Percentiles rank a stretch among this genome's conserved stretches.
phyloP scores from a whole-genome alignment of 2,113 vertebrate genomes.

The Neoarius graeffei region DNA sequence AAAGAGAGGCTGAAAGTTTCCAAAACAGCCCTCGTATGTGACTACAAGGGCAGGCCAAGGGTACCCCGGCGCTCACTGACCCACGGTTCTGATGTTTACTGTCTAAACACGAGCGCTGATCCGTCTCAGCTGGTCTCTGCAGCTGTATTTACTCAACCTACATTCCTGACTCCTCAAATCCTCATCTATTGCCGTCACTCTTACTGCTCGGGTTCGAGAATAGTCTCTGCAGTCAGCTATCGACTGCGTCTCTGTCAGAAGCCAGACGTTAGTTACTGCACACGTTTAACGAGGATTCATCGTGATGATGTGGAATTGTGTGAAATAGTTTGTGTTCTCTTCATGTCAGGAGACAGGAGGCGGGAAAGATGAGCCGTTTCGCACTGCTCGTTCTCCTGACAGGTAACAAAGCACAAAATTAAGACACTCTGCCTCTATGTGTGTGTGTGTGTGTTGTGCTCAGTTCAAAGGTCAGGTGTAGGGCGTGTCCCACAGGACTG shows the following conservation, averaged over 20 bases:
- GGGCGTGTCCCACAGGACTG: slow-evolving; percentile 1
- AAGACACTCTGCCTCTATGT: background rate
- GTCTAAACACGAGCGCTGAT: slow-evolving; percentile 56
- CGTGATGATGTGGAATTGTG: background rate
- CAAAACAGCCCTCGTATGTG: slow-evolving; percentile 56
- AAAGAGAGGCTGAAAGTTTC: slow-evolving; percentile 53
- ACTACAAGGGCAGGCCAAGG: slow-evolving; percentile 55
- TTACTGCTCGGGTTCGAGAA: background rate
- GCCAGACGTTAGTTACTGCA: background rate
- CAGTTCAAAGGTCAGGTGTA: background rate
- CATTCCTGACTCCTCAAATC: slow-evolving; percentile 34
- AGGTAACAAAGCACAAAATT: slow-evolving; percentile 63
- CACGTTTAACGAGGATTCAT: background rate
- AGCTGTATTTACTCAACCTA: slow-evolving; percentile 49
- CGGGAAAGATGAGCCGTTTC: slow-evolving; percentile 67
- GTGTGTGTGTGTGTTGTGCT: background rate
- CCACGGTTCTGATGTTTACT: slow-evolving; percentile 54
- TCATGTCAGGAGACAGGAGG: slow-evolving; percentile 33
- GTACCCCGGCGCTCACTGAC: slow-evolving; percentile 43
- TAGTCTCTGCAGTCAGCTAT: background rate
- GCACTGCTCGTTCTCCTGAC: slow-evolving; percentile 62
- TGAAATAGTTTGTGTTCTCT: slow-evolving; percentile 1
- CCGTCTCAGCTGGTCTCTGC: slow-evolving; percentile 48
- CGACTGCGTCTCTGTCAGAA: background rate
- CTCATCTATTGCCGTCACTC: background rate